These are phyloP conservation scores for Solenopsis invicta DNA, from an alignment of 1,140 invertebrate species.

Conservation along the genomic window DNA sequence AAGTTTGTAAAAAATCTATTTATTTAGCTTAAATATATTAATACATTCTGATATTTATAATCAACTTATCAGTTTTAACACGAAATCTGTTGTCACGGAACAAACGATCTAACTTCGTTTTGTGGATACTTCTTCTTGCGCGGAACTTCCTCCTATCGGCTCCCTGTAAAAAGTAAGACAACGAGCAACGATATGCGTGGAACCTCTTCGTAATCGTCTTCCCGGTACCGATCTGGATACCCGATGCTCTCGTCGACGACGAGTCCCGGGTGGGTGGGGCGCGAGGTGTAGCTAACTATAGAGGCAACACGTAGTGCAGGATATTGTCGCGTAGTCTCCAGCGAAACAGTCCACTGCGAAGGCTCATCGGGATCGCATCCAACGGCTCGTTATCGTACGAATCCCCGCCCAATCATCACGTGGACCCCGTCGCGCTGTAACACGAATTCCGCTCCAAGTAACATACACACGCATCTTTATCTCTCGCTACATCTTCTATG, in stretches of 20 bases:
- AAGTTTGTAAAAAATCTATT: no score
- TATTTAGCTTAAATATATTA: no score
- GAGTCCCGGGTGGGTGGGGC: slow-evolving; percentile 75
- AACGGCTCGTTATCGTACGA: slow-evolving; percentile 49
- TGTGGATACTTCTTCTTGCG: background rate
- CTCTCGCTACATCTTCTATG: slow-evolving; percentile 34
- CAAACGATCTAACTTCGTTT: background rate
- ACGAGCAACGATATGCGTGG: background rate
- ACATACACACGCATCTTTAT: slow-evolving; percentile 28
- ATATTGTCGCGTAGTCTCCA: slow-evolving; percentile 84
- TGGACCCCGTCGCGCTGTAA: slow-evolving; percentile 17
- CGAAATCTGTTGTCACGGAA: background rate
- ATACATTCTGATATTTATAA: background rate
- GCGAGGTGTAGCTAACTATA: slow-evolving; percentile 85
- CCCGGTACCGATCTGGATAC: slow-evolving; percentile 23
- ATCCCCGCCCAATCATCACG: slow-evolving; percentile 33
- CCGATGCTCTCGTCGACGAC: slow-evolving; percentile 30
- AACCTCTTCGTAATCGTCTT: slow-evolving; percentile 3
- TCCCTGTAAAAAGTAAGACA: background rate
- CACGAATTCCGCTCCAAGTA: slow-evolving; percentile 62
- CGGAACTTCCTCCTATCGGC: background rate
- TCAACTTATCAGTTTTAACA: background rate
- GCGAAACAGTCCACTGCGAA: slow-evolving; percentile 85
- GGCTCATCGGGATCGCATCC: slow-evolving; percentile 83
- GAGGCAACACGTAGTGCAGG: slow-evolving; percentile 81